Base-by-base conservation (phyloP, 23 tunicate species). In the Styela plicata region DNA sequence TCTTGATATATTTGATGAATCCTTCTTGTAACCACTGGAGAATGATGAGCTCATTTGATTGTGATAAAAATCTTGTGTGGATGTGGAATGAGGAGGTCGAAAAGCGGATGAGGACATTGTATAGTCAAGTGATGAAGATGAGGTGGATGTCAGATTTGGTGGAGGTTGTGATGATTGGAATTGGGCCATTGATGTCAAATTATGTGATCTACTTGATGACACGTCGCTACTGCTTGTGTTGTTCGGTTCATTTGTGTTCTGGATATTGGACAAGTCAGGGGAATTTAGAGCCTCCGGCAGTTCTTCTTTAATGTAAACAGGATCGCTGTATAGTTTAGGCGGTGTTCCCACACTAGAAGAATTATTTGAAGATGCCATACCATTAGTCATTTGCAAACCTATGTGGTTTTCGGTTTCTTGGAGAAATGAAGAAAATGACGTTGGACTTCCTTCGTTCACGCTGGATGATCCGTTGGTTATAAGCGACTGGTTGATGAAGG, bases 371-470 rank as follows among this genome's bases (percentile, higher is more conserved):
- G 81, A 44, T 22, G 81, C 26, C 81, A 76, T 76, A 5, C 81
- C 81, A 44, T 76, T 76, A 7, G 81, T 33, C 64, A 76, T 24
- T 19, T 53, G 81, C 26, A 76, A 33, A 33, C 81, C 81, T 25
- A 76, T 76, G 31, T 76, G 81, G 27, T 29, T 76, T 53, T 76
- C 81, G 24, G 36, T 53, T 10, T 76, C 81, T 19, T 76, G 65
- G 66, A 76, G 81, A 26, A 76, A 76, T 44, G 81, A 76, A 33
- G 81, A 76, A 76, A 76, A 76, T 7, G 81, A 76, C 22, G 81
- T 26, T n/a, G n/a, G n/a, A 53, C 81, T 76, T 20, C 2, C 66
- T 36, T 36, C 63, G 26, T 2, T 53, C 31, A 26, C 32, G 81
- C 65, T 57, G 17, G 81, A 76, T 30, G 37, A 21, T 32, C 36